Conservation (phyloP, 1,140 invertebrate species). For the Drosophila lini region DNA sequence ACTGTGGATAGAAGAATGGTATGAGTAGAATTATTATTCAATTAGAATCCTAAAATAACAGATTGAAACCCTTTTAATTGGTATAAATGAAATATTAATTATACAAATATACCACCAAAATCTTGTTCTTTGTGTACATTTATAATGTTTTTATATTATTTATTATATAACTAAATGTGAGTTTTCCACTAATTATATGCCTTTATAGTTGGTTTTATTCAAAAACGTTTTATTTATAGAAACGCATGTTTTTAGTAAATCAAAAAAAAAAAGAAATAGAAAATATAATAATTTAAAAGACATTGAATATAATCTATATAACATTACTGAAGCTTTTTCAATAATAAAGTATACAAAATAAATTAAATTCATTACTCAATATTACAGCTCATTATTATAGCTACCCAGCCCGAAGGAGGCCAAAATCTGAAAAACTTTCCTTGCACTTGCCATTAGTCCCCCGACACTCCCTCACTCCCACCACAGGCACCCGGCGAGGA, state of each 20-base stretch:
- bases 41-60: too few relatives aligned
- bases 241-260: too few relatives aligned
- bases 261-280: too few relatives aligned
- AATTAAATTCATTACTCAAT: too few relatives aligned
- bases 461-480: conserved; percentile 21
- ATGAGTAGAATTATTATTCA: background rate
- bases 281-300: background rate
- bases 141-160: background rate
- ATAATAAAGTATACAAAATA: background rate
- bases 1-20: background rate
- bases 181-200: too few relatives aligned
- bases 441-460: conserved; percentile 59
- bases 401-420: background rate
- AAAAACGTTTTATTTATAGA: too few relatives aligned
- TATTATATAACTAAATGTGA: too few relatives aligned
- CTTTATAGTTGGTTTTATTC: too few relatives aligned
- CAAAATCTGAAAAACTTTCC: conserved; percentile 26
- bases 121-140: background rate
- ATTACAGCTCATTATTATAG: conserved; percentile 20
- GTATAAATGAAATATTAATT: conserved; percentile 5
- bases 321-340: too few relatives aligned
- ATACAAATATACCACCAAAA: background rate
- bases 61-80: background rate
- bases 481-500: conserved; percentile 7
- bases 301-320: background rate